Evolutionary conservation across 2,888 invertebrate species (phyloP), one percentile per base, ranked within the genome.

Genomic region (Agriotes lineatus): DNA sequence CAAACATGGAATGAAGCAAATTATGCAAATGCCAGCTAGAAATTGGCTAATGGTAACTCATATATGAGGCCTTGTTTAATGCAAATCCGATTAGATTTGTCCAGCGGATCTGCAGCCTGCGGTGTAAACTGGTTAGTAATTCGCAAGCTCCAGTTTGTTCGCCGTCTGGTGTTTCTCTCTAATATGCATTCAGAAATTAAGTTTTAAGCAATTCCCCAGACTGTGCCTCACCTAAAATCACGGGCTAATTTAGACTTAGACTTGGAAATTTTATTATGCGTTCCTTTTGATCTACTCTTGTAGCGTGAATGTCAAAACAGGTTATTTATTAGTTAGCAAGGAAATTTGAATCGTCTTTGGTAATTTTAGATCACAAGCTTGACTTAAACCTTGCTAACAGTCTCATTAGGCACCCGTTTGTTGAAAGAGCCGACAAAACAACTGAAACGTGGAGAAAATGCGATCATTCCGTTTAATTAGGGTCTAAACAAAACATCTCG

Each of bases 51-150:
- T 45, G 44, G 59, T 59, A 59, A 59, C 59, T 59, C 45, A 44
- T 59, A 59, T 30, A 59, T 42, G 44, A 45, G n/a, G 59, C 45
- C 20, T 45, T 59, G 59, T 42, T 59, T 59, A 59, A 59, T 59
- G 59, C 45, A 42, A 45, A 59, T 44, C 30, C 59, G 42, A 59
- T 59, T 59, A 59, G 44, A 30, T 44, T 19, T 44, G 59, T 59
- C 59, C 45, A 30, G 45, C 16, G 59, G 59, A 45, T 59, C 45
- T 39, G 44, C 44, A 44, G 22, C 12, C 44, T 45, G 25, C 59
- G 59, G 25, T 33, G 30, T 45, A 59, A 59, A 42, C 59, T 59
- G 30, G 42, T 59, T 59, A 45, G 35, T 45, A 59, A 59, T 59
- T 59, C 45, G 30, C 18, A 30, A 20, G 57, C 30, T 20, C 57